Evolutionary conservation across 2,888 invertebrate genomes (phyloP).

Genomic region (Oithona nana): DNA sequence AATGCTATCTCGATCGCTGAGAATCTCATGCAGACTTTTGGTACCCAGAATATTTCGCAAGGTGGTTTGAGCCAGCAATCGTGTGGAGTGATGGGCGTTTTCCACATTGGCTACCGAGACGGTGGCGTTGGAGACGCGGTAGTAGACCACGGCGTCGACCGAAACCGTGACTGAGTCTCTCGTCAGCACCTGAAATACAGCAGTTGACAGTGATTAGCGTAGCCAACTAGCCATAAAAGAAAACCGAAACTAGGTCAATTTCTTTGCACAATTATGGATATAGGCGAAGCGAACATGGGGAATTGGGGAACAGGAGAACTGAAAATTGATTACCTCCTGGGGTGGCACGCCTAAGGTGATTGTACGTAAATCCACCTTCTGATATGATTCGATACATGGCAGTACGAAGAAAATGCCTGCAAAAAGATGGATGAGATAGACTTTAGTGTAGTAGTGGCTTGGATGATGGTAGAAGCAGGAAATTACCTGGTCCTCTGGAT

Average conservation of each 20-base stretch:
- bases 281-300: too few relatives aligned
- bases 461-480: not conserved
- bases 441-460: too few relatives aligned
- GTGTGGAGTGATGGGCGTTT: conserved; percentile 40
- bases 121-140: conserved; percentile 84
- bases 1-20: conserved; percentile 84
- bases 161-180: conserved; percentile 95
- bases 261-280: too few relatives aligned
- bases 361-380: conserved; percentile 80
- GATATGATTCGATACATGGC: conserved; percentile 87
- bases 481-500: conserved; percentile 71
- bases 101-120: conserved; percentile 94
- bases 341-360: conserved; percentile 91
- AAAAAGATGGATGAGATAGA: too few relatives aligned
- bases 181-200: conserved; percentile 65
- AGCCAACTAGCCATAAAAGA: too few relatives aligned
- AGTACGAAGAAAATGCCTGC: conserved; percentile 90
- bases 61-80: conserved; percentile 51
- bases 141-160: conserved; percentile 86
- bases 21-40: conserved; percentile 80
- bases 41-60: conserved; percentile 90
- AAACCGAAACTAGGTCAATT: too few relatives aligned
- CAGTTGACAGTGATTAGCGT: too few relatives aligned
- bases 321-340: conserved; percentile 53
- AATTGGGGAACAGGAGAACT: not conserved